Percentiles rank a stretch among this genome's conserved stretches.
Evolutionary conservation across 2,888 invertebrate species (phyloP).

Genomic region (Erebia palarica): DNA sequence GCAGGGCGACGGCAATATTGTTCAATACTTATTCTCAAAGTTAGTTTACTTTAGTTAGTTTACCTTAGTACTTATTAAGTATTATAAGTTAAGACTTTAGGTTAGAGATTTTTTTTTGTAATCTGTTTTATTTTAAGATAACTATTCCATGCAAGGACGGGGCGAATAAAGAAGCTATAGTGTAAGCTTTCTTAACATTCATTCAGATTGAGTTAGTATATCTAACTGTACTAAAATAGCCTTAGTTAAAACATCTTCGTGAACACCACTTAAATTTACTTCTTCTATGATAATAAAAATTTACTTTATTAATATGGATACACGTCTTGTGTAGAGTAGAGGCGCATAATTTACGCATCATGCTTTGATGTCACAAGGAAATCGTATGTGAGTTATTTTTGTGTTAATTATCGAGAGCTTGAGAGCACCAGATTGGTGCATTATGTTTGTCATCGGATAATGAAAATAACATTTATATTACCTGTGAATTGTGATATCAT

Average conservation of each 20-base stretch:
- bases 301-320: slow-evolving; percentile 3
- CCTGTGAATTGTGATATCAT: not conserved
- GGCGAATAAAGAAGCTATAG: too few relatives aligned
- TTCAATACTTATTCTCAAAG: too few relatives aligned
- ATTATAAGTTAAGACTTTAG: too few relatives aligned
- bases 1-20: too few relatives aligned
- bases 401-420: slow-evolving; percentile 12
- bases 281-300: slow-evolving; percentile 3
- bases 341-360: slow-evolving; percentile 3
- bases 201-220: too few relatives aligned
- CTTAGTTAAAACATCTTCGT: not conserved
- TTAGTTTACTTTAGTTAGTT: too few relatives aligned
- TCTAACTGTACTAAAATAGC: too few relatives aligned
- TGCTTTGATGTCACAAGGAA: slow-evolving; percentile 16
- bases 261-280: not conserved
- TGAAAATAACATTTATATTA: slow-evolving; percentile 8
- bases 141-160: too few relatives aligned
- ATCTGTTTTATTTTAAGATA: too few relatives aligned
- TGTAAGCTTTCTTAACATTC: too few relatives aligned
- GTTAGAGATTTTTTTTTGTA: too few relatives aligned
- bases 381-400: slow-evolving; percentile 10
- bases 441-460: slow-evolving; percentile 18
- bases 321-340: not conserved
- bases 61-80: too few relatives aligned
- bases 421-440: not conserved